Evolutionary conservation across 2,888 invertebrate species (phyloP).

Genomic region (Lithophane ornitopus): DNA sequence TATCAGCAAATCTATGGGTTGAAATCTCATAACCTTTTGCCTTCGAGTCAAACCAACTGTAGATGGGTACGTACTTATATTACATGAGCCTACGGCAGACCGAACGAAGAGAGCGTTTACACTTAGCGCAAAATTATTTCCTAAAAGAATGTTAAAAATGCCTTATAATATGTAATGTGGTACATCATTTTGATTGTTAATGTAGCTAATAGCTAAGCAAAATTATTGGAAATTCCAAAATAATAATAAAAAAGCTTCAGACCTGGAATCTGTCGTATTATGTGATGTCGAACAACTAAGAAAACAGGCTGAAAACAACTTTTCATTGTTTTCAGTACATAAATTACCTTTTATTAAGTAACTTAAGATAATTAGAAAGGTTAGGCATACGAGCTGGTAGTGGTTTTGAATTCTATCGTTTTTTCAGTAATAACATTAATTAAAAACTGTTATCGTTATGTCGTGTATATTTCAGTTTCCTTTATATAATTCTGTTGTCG

Average conservation of each 20-base stretch:
- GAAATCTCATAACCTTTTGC: constrained; percentile 89
- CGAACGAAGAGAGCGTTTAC: constrained; percentile 72
- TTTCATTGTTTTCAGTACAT: neutral
- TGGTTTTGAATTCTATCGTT: neutral
- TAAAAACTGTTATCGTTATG: neutral
- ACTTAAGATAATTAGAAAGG: neutral
- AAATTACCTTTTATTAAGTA: neutral
- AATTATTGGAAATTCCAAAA: constrained; percentile 12
- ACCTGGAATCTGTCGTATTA: neutral
- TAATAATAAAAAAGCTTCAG: neutral
- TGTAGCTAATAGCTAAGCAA: constrained; percentile 3
- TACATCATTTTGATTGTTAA: constrained; percentile 4
- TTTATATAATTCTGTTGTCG: constrained; percentile 4
- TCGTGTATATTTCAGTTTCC: constrained; percentile 4
- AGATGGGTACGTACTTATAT: constrained; percentile 59
- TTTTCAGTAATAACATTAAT: neutral
- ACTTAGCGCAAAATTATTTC: constrained; percentile 59
- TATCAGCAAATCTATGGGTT: constrained; percentile 88
- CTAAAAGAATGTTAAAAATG: constrained; percentile 11
- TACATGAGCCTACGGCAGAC: constrained; percentile 54
- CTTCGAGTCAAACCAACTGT: constrained; percentile 81
- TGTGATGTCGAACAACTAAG: neutral
- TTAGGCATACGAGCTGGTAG: neutral
- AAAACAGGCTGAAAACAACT: neutral
- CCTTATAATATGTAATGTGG: neutral